Percentiles rank a stretch among this genome's conserved stretches.
Evolutionary conservation across 2,888 invertebrate species (phyloP).

Genomic region (Odontocerum albicorne): DNA sequence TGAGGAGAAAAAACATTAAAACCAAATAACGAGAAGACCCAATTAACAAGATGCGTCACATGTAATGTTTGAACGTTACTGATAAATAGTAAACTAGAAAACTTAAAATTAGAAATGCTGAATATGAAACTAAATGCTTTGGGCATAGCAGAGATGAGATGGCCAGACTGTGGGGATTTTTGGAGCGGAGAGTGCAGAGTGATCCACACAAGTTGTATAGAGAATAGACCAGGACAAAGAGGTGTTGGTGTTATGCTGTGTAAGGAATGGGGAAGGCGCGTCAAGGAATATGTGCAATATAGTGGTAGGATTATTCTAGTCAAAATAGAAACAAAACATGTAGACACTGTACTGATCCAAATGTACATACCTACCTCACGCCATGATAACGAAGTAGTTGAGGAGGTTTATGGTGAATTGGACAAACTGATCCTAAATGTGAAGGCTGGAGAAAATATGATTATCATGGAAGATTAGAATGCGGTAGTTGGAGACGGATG

Average conservation of each 20-base stretch:
- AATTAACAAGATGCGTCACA: no score
- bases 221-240: neutral
- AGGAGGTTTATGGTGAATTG: neutral
- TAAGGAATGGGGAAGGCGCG: neutral
- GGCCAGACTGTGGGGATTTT: neutral
- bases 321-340: neutral
- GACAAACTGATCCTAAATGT: neutral
- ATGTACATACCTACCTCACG: conserved; percentile 5
- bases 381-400: neutral
- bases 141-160: conserved; percentile 8
- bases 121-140: conserved; percentile 4
- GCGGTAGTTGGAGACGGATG: neutral
- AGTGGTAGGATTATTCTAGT: conserved; percentile 2
- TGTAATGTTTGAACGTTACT: no score
- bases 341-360: conserved; percentile 4
- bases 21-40: no score
- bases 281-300: conserved; percentile 4
- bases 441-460: neutral
- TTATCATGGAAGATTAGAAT: neutral
- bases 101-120: no score
- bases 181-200: conserved; percentile 4
- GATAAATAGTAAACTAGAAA: no score
- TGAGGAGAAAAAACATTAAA: no score
- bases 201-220: neutral
- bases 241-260: neutral